Percentiles rank a stretch among this genome's conserved stretches.
Evolutionary conservation across 2,888 invertebrate genomes (phyloP).

Genomic region (Poecilobothrus nobilitatus): DNA sequence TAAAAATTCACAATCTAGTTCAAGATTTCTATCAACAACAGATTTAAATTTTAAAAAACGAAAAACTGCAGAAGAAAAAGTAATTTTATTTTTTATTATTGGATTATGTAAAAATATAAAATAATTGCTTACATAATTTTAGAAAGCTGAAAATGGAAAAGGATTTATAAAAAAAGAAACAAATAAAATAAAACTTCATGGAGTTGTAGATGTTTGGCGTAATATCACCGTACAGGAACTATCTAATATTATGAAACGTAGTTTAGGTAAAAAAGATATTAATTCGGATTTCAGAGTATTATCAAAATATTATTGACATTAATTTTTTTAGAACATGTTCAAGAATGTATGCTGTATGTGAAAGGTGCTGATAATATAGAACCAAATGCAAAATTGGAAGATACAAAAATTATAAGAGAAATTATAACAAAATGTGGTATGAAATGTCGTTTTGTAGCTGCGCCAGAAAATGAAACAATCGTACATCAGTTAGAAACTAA

Average conservation of each 20-base stretch:
- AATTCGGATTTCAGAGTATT: not conserved
- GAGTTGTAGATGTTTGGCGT: slow-evolving; percentile 62
- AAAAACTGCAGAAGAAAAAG: slow-evolving; percentile 56
- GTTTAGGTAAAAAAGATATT: slow-evolving; percentile 49
- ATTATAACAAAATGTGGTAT: slow-evolving; percentile 61
- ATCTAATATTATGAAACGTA: slow-evolving; percentile 54
- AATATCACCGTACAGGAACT: slow-evolving; percentile 73
- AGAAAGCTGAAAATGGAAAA: slow-evolving; percentile 45
- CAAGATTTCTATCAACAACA: slow-evolving; percentile 32
- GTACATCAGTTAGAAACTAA: slow-evolving; percentile 28
- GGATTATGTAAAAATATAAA: not conserved
- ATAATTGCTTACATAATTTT: slow-evolving; percentile 29
- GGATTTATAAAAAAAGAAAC: slow-evolving; percentile 37
- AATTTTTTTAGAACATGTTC: slow-evolving; percentile 53
- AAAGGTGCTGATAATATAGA: slow-evolving; percentile 51
- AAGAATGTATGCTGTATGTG: slow-evolving; percentile 59
- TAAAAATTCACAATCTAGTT: not conserved
- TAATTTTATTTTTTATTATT: slow-evolving; percentile 30
- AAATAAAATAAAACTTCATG: slow-evolving; percentile 24
- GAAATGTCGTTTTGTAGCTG: slow-evolving; percentile 51
- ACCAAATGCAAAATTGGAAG: slow-evolving; percentile 52
- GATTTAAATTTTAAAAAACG: slow-evolving; percentile 49
- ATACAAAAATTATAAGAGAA: slow-evolving; percentile 56
- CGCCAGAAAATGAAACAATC: slow-evolving; percentile 33
- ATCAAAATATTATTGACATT: slow-evolving; percentile 1